Percentiles rank a stretch among this genome's conserved stretches.
Conservation (phyloP, 2,888 invertebrate species). For the Melolontha melolontha region DNA sequence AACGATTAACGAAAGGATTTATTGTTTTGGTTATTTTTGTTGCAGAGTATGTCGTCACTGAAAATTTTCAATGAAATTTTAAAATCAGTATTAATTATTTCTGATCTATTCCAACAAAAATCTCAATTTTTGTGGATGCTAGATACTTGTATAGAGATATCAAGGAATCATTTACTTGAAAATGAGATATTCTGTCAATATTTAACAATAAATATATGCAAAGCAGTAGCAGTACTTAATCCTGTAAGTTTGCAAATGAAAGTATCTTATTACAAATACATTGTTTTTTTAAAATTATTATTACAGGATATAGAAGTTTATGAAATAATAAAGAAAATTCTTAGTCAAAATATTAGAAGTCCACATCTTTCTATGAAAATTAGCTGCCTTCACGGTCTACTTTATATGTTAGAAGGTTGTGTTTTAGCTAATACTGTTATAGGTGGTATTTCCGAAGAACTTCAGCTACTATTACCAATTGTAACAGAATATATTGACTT, state of each 20-base stretch:
- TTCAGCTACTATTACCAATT: constrained; percentile 67
- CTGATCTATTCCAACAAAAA: constrained; percentile 81
- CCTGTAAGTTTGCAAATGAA: constrained; percentile 63
- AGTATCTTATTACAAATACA: neutral
- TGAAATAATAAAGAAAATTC: constrained; percentile 72
- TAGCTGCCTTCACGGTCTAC: constrained; percentile 74
- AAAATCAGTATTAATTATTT: constrained; percentile 77
- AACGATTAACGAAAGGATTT: too few species aligned
- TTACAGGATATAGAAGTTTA: constrained; percentile 70
- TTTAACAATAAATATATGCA: constrained; percentile 75
- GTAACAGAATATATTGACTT: constrained; percentile 69
- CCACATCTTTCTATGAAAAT: constrained; percentile 73
- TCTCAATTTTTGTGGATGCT: constrained; percentile 86
- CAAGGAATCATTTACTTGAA: constrained; percentile 76
- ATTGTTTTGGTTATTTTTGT: constrained; percentile 45
- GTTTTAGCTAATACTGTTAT: constrained; percentile 65
- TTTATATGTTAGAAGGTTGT: constrained; percentile 75
- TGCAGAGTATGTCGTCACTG: constrained; percentile 64
- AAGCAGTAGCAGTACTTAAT: constrained; percentile 75
- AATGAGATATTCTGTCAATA: constrained; percentile 83
- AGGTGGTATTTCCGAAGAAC: constrained; percentile 66
- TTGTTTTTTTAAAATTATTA: constrained; percentile 19
- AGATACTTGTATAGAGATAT: constrained; percentile 75
- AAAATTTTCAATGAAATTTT: constrained; percentile 70
- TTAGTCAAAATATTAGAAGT: constrained; percentile 73